phyloP scores from a whole-genome alignment of 1,140 invertebrate species.

The Lordiphosa mommai region DNA sequence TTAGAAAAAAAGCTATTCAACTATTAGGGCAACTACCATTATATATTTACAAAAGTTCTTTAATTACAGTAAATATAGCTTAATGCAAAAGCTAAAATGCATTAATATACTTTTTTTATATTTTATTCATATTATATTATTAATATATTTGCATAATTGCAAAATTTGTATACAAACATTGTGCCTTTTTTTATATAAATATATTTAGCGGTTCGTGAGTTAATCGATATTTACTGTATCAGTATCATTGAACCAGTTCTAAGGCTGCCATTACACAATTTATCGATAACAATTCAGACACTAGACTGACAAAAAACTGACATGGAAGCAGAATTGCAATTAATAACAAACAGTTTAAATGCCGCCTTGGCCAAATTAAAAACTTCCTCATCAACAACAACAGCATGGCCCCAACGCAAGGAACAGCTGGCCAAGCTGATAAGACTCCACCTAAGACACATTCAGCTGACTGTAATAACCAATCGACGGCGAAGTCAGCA shows the following conservation, averaged over 20 bases:
- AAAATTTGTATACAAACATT: no score
- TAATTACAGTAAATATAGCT: no score
- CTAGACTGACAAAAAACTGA: conserved; percentile 2
- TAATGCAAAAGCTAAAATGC: no score
- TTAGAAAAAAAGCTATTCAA: no score
- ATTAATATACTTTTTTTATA: no score
- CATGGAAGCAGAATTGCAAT: conserved; percentile 46
- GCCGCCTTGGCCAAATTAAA: conserved; percentile 23
- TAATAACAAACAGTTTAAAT: conserved; percentile 39
- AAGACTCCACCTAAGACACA: conserved; percentile 33
- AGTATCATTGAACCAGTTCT: not conserved
- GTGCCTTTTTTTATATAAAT: no score
- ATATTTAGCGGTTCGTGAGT: no score
- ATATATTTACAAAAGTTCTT: no score
- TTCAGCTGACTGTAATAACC: conserved; percentile 45
- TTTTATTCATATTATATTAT: no score
- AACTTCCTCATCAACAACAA: not conserved
- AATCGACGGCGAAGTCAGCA: conserved; percentile 45
- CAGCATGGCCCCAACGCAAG: conserved; percentile 6
- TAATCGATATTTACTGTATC: no score
- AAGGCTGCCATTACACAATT: not conserved
- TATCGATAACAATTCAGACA: not conserved
- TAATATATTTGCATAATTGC: no score
- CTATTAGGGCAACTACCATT: no score
- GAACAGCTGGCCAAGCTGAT: conserved; percentile 39